phyloP scores from a whole-genome alignment of 1,140 invertebrate species.

The Grapholita molesta region DNA sequence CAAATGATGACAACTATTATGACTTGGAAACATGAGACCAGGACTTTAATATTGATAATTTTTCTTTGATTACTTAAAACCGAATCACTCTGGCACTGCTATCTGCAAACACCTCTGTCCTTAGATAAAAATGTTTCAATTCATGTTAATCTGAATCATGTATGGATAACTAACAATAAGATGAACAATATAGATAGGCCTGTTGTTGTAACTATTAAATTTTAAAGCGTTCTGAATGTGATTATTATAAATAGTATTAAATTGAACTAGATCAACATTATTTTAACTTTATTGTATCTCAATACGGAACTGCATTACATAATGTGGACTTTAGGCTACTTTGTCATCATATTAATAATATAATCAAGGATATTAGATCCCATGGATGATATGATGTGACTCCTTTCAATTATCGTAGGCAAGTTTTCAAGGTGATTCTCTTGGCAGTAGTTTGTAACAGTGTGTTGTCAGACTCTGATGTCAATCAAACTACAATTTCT shows the following conservation, averaged over 20 bases:
- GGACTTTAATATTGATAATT: constrained; percentile 22
- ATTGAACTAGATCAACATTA: not conserved
- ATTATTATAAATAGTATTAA: constrained; percentile 5
- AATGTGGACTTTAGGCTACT: not conserved
- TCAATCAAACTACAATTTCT: too few species aligned
- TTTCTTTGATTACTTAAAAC: constrained; percentile 21
- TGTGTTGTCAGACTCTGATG: too few species aligned
- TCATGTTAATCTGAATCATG: not conserved
- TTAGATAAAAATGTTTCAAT: not conserved
- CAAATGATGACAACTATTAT: constrained; percentile 64
- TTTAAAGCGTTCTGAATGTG: constrained; percentile 2
- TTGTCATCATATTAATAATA: not conserved
- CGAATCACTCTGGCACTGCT: not conserved
- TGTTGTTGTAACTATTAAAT: not conserved
- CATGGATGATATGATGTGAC: too few species aligned
- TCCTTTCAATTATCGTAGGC: too few species aligned
- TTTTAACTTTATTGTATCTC: not conserved
- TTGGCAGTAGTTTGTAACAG: too few species aligned
- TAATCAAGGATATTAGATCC: too few species aligned
- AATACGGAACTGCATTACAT: not conserved
- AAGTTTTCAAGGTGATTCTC: too few species aligned
- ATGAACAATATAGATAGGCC: not conserved
- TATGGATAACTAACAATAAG: not conserved
- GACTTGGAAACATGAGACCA: constrained; percentile 62
- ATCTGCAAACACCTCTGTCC: not conserved